These are phyloP conservation scores for Sebastes schlegelii DNA, from an alignment of 2,113 vertebrate species.

Conservation along the genomic window DNA sequence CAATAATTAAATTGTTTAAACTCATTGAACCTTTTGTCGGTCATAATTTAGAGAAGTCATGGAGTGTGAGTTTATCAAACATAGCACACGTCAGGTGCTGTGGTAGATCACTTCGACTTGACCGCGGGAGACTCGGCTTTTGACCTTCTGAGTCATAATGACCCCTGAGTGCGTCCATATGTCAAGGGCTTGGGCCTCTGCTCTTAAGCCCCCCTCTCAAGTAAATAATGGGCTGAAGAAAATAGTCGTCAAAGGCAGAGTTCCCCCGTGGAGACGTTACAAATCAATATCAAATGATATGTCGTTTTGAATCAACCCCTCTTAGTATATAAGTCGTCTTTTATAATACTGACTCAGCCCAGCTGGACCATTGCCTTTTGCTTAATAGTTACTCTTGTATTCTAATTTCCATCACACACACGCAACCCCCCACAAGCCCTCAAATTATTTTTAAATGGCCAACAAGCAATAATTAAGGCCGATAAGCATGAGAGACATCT, in stretches of 20 bases:
- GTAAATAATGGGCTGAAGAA: conserved; percentile 55
- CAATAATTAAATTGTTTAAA: conserved; percentile 12
- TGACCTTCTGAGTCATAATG: conserved; percentile 76
- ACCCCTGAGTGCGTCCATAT: conserved; percentile 63
- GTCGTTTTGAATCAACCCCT: conserved; percentile 42
- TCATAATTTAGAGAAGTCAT: conserved; percentile 26
- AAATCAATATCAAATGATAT: conserved; percentile 52
- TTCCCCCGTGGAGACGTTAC: conserved; percentile 23
- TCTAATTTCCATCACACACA: conserved; percentile 35
- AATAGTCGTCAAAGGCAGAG: conserved; percentile 49
- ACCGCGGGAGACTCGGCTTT: conserved; percentile 56
- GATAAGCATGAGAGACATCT: conserved; percentile 57
- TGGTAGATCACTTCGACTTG: conserved; percentile 56
- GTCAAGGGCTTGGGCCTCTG: conserved; percentile 47
- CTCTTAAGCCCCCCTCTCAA: conserved; percentile 36
- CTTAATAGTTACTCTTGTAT: conserved; percentile 42
- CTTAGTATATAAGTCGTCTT: conserved; percentile 17
- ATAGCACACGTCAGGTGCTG: conserved; percentile 37
- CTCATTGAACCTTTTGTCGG: conserved; percentile 1
- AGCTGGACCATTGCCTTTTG: conserved; percentile 41
- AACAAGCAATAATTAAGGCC: conserved; percentile 58
- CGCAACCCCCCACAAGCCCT: neutral
- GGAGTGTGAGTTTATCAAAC: conserved; percentile 47
- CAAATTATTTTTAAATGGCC: conserved; percentile 49
- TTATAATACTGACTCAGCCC: conserved; percentile 36